Evolutionary conservation across 1,140 invertebrate genomes (phyloP), one percentile per base, ranked within the genome.

Genomic region (Cydia amplana): DNA sequence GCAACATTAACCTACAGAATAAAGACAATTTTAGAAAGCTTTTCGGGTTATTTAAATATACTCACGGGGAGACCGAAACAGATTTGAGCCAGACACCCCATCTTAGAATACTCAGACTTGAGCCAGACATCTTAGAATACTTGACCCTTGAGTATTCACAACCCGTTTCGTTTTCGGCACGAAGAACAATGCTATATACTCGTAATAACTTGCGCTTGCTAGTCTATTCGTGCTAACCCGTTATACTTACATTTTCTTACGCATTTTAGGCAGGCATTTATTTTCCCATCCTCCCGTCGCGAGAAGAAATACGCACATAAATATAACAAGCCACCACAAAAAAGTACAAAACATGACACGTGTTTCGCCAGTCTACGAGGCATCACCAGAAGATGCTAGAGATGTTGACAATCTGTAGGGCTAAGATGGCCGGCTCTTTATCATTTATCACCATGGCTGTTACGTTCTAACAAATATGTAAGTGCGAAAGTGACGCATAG

Each of bases 91-190:
- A 51, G 49, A 18, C 49, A 55, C 51, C 20, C 51, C 6, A 18
- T 55, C 51, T 28, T 3, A 28, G 28, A 28, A 25, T 25, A 25
- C 25, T 51, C 2, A 18, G 49, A 5, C 49, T 51, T 51, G n/a
- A 51, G 49, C 49, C 49, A 51, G 49, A 18, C 49, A 55, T 55
- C 51, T 28, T 3, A 28, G 49, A 51, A 55, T 55, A 18, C 51
- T 55, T 51, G 49, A 55, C 51, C 51, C 51, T 55, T 18, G 16
- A 55, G 51, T 18, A 10, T 55, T 55, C 51, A 55, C 51, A n/a
- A 55, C 18, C 7, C 4, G 1, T 16, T 14, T 46, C 14, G 12
- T 46, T 12, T 46, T 16, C 10, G 43, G 43, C 12, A 46, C 0
- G 46, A 16, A 49, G 4, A 4, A 14, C 4, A 49, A n/a, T 49